These are phyloP conservation scores for Microchirus variegatus DNA, from an alignment of 2,797 vertebrate genomes.

Conservation along the genomic window DNA sequence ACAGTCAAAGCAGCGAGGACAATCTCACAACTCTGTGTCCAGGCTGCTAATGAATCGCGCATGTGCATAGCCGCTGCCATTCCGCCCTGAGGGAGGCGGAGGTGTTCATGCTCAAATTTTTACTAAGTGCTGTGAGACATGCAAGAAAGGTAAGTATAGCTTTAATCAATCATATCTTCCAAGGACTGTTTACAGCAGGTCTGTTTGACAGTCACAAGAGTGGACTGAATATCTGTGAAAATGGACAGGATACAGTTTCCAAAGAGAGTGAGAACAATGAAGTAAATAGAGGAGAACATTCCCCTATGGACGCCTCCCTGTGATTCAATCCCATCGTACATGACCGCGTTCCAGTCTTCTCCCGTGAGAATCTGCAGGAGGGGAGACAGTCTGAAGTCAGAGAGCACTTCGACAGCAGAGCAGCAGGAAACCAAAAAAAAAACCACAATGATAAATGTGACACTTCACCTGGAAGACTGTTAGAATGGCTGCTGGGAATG, in stretches of 20 bases:
- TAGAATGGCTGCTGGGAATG: constrained; percentile 95
- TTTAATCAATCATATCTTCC: too few relatives aligned
- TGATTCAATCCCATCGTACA: constrained; percentile 95
- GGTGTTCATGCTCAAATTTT: too few relatives aligned
- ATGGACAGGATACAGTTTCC: constrained; percentile 95
- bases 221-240: background rate
- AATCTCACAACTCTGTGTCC: too few relatives aligned
- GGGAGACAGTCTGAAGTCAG: constrained; percentile 5
- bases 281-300: constrained; percentile 96
- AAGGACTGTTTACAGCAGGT: background rate
- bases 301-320: constrained; percentile 92
- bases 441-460: constrained; percentile 10
- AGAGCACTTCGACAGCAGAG: constrained; percentile 2
- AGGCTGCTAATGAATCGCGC: too few relatives aligned
- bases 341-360: constrained; percentile 97
- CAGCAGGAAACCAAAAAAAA: background rate
- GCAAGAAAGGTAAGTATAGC: too few relatives aligned
- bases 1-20: too few relatives aligned
- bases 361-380: constrained; percentile 89
- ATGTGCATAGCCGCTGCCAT: too few relatives aligned
- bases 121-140: too few relatives aligned
- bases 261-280: constrained; percentile 94
- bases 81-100: too few relatives aligned
- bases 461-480: constrained; percentile 94
- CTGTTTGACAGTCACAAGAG: constrained; percentile 8